phyloP scores from a whole-genome alignment of 2,113 vertebrate genomes.

The Lepus europaeus region DNA sequence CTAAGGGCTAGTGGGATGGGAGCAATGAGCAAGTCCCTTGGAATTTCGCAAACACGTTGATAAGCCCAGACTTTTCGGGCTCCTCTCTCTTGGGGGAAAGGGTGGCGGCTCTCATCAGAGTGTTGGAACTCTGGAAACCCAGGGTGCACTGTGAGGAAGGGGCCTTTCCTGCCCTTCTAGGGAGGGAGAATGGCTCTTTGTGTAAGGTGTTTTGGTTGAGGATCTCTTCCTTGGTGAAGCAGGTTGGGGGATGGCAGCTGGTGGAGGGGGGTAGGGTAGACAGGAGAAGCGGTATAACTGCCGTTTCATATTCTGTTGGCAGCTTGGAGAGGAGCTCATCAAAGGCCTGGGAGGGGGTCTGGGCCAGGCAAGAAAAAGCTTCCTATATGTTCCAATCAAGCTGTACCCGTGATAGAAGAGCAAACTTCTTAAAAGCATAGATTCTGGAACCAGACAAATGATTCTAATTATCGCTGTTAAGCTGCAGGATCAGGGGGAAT shows the following conservation, averaged over 20 bases:
- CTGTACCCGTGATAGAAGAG: not conserved
- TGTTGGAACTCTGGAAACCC: not conserved
- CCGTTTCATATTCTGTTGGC: not conserved
- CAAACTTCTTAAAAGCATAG: not conserved
- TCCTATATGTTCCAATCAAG: accelerated
- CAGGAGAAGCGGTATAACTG: not conserved
- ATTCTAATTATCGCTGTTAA: conserved; percentile 35
- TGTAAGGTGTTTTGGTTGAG: not conserved
- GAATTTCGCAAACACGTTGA: not conserved
- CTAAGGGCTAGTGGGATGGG: not conserved
- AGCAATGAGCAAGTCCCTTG: not conserved
- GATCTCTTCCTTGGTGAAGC: not conserved
- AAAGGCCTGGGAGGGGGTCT: not conserved
- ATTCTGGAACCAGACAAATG: not conserved
- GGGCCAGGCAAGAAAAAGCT: not conserved
- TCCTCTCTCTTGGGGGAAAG: not conserved
- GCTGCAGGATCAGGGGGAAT: not conserved
- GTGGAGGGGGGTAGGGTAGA: not conserved
- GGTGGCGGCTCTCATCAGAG: not conserved
- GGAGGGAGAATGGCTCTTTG: not conserved
- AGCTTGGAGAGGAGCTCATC: not conserved
- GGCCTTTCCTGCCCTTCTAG: not conserved
- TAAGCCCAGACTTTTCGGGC: not conserved
- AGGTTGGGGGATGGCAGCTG: not conserved
- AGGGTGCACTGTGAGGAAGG: not conserved